These are phyloP conservation scores for Tenualosa ilisha DNA, from an alignment of 2,797 vertebrate genomes.

Conservation along the genomic window DNA sequence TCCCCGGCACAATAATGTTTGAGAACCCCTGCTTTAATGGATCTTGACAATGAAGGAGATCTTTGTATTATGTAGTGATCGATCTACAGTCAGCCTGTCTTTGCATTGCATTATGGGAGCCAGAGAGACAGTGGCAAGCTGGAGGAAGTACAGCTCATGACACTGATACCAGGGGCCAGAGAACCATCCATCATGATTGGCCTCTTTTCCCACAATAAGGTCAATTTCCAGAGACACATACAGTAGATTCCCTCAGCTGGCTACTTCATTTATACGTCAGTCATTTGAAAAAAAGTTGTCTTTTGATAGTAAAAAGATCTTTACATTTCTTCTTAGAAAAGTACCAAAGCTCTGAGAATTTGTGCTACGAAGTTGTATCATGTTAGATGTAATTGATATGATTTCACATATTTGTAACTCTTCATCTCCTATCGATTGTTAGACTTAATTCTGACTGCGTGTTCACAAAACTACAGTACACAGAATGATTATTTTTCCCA, in stretches of 20 bases:
- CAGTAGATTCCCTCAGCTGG: too few relatives aligned
- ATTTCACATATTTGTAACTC: not conserved
- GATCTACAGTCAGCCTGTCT: conserved; percentile 48
- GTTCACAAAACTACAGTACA: not conserved
- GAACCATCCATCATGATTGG: not conserved
- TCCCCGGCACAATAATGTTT: too few relatives aligned
- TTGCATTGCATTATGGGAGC: conserved; percentile 39
- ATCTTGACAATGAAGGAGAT: conserved; percentile 40
- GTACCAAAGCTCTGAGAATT: too few relatives aligned
- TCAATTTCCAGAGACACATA: too few relatives aligned
- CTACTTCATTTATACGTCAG: too few relatives aligned
- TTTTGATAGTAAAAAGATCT: too few relatives aligned
- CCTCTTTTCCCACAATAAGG: not conserved
- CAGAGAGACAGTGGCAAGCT: conserved; percentile 20
- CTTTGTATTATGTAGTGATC: conserved; percentile 51
- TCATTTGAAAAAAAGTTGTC: too few relatives aligned
- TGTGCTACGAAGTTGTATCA: too few relatives aligned
- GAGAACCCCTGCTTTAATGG: not conserved
- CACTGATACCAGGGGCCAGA: conserved; percentile 30
- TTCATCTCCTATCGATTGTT: not conserved
- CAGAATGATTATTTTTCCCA: not conserved
- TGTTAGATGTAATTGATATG: not conserved
- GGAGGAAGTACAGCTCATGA: conserved; percentile 5
- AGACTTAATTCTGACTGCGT: not conserved
- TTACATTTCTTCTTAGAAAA: too few relatives aligned